These are phyloP conservation scores for Isotomurus palustris DNA, from an alignment of 2,888 invertebrate species.

Conservation along the genomic window DNA sequence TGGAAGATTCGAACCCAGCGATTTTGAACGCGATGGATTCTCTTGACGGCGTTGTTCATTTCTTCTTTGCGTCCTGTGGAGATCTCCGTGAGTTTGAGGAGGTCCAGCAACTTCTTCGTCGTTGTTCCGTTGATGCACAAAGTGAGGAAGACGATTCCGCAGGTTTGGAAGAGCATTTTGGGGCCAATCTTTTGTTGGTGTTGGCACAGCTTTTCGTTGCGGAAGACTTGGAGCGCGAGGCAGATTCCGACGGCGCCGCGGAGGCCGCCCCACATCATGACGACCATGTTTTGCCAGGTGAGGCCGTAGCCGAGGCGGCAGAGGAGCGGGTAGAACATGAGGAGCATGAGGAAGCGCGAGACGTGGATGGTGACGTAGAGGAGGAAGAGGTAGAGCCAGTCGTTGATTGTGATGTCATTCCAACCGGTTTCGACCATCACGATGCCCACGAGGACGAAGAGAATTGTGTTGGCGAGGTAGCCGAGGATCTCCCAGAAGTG, in stretches of 20 bases:
- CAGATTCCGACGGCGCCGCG: slow-evolving; percentile 59
- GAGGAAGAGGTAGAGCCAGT: slow-evolving; percentile 55
- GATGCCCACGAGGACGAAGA: slow-evolving; percentile 60
- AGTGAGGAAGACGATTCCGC: slow-evolving; percentile 58
- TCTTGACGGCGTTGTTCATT: slow-evolving; percentile 57
- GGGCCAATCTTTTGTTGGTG: not conserved
- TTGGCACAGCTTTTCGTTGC: slow-evolving; percentile 50
- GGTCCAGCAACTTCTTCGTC: slow-evolving; percentile 54
- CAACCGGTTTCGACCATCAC: slow-evolving; percentile 57
- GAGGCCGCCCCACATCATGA: slow-evolving; percentile 55
- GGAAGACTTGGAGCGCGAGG: slow-evolving; percentile 56
- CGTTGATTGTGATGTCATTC: slow-evolving; percentile 52
- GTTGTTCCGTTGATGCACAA: slow-evolving; percentile 59
- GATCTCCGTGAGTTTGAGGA: slow-evolving; percentile 56
- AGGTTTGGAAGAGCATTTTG: slow-evolving; percentile 56
- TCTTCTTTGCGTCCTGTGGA: slow-evolving; percentile 56
- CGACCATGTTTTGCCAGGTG: slow-evolving; percentile 57
- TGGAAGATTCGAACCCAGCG: slow-evolving; percentile 58
- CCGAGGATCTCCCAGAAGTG: slow-evolving; percentile 53
- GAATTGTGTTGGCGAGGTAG: slow-evolving; percentile 56
- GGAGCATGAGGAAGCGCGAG: slow-evolving; percentile 53
- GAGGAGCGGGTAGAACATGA: slow-evolving; percentile 55
- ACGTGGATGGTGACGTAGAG: slow-evolving; percentile 50
- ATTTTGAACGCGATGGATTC: slow-evolving; percentile 54
- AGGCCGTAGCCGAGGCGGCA: slow-evolving; percentile 58